Base-by-base conservation (phyloP, 2,113 vertebrate genomes). In the Leucoraja erinaceus region DNA sequence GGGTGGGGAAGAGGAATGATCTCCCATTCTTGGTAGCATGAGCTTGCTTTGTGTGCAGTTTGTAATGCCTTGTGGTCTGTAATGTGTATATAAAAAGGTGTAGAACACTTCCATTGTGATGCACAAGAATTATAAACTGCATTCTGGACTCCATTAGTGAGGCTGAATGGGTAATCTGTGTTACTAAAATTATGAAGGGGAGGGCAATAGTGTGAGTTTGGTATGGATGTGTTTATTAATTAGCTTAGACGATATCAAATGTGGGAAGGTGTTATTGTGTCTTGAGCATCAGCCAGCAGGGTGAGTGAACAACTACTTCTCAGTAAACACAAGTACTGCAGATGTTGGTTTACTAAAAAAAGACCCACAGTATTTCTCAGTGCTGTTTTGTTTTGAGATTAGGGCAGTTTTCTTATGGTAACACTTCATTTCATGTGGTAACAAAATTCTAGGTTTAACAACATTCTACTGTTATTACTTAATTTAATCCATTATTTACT, bases 81-180 rank as follows among this genome's bases (percentile, higher is more conserved):
- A 90, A 18, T 38, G 66, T 72, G 70, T 70, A 72, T 72, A 72
- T 72, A 70, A 47, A 91, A 90, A 16, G 66, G 88, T 72, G 31
- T 72, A 33, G 88, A 91, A 91, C 88, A 70, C 33, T 91, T 70
- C 63, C 88, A 91, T 91, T 91, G 88, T 91, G 88, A 91, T 91
- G 88, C 33, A 68, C 14, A 91, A 91, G 61, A 72, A 70, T 47
- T 91, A 70, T 68, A 91, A 91, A 25, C 63, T 70, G 33, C 8
- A 72, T 72, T 91, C 66, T 91, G 88, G 1, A 25, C 88, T 72
- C 88, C 6, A 90, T 31, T 68, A 38, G 86, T 68, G n/a, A 63
- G 61, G 61, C 68, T 47, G 66, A 70, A 72, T 91, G 18, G 88
- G 31, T 33, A 70, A 91, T 91, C 18, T 72, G 20, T 2, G 12